phyloP scores from a whole-genome alignment of 37 sponge, comb jelly and placozoan genomes.

The Beroe forskalii region DNA sequence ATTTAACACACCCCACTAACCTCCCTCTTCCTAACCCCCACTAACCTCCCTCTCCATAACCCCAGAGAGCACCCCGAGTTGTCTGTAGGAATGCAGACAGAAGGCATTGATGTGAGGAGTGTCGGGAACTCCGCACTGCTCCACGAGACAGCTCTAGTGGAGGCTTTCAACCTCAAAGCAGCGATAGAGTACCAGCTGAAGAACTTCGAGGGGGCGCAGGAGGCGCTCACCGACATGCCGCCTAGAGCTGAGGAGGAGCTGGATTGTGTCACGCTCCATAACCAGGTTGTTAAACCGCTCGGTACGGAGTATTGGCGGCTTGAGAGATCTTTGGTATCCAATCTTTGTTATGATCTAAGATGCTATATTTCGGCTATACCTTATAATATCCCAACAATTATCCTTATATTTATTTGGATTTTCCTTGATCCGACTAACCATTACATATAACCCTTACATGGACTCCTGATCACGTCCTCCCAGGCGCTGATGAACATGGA shows the following conservation, averaged over 20 bases:
- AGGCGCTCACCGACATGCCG: slow-evolving; percentile 97
- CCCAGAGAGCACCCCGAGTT: slow-evolving; percentile 76
- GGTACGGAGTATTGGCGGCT: too few species aligned
- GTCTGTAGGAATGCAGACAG: slow-evolving; percentile 92
- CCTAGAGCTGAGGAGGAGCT: slow-evolving; percentile 95
- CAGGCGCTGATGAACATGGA: slow-evolving; percentile 96
- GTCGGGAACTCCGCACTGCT: slow-evolving; percentile 93
- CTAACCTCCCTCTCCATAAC: slow-evolving; percentile 95
- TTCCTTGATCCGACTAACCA: background rate
- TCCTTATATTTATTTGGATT: too few species aligned
- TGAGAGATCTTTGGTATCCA: too few species aligned
- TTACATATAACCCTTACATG: background rate
- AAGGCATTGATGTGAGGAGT: slow-evolving; percentile 91
- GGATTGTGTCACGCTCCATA: slow-evolving; percentile 93
- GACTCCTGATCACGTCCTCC: background rate
- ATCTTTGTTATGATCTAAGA: too few species aligned
- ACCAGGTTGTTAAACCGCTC: slow-evolving; percentile 62
- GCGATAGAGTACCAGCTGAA: slow-evolving; percentile 97
- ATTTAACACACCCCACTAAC: too few species aligned
- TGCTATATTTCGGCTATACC: too few species aligned
- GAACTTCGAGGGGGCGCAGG: slow-evolving; percentile 92
- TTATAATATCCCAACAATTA: too few species aligned
- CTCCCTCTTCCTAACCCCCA: too few species aligned
- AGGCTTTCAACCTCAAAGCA: slow-evolving; percentile 95
- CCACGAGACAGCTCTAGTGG: slow-evolving; percentile 93